A percentile compares a stretch with the other conserved stretches of the same genome.
phyloP scores from a whole-genome alignment of 2,888 invertebrate species.

The Aelia acuminata region DNA sequence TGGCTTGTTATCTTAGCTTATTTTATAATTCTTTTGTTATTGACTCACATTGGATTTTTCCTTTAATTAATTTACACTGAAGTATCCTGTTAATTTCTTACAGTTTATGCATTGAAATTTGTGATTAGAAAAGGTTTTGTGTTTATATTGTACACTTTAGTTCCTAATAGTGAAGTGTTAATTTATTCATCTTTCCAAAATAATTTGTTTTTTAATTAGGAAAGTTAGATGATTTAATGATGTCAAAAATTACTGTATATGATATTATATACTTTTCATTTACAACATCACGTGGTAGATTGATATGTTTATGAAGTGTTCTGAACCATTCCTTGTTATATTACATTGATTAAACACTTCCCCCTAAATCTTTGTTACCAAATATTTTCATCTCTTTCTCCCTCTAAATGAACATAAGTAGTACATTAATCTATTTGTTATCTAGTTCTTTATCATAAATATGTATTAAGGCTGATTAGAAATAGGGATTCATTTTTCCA shows the following conservation, averaged over 20 bases:
- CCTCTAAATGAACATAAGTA: background rate
- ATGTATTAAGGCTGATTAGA: too few relatives aligned
- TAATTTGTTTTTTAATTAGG: background rate
- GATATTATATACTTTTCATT: constrained; percentile 40
- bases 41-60: constrained; percentile 56
- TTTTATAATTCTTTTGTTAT: constrained; percentile 43
- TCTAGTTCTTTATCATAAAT: too few relatives aligned
- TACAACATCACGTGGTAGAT: background rate
- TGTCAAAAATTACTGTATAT: background rate
- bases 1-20: constrained; percentile 56
- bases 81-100: constrained; percentile 41
- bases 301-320: background rate
- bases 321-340: background rate
- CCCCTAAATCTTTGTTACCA: background rate
- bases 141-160: constrained; percentile 36
- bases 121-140: constrained; percentile 20
- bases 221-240: background rate
- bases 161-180: constrained; percentile 4
- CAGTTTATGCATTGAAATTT: constrained; percentile 45
- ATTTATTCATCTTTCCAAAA: background rate
- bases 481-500: background rate
- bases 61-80: constrained; percentile 48
- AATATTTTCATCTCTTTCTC: background rate
- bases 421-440: too few relatives aligned
- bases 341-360: too few relatives aligned